Evolutionary conservation across 2,888 invertebrate genomes (phyloP).

Genomic region (Cantharis nigra): DNA sequence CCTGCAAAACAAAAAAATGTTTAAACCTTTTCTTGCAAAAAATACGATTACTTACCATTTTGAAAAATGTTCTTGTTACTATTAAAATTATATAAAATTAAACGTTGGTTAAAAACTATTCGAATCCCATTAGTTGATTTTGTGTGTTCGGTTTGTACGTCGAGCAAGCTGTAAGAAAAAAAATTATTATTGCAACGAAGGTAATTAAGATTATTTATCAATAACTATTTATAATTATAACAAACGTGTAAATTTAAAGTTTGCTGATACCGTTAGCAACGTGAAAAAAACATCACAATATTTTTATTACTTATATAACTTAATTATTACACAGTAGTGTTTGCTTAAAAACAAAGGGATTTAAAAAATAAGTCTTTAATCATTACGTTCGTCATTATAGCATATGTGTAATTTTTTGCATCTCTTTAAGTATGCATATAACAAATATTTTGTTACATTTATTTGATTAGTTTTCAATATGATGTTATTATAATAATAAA

Average conservation of each 20-base stretch:
- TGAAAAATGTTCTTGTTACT: not conserved
- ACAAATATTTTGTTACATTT: not conserved
- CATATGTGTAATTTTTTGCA: not conserved
- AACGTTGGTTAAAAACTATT: not conserved
- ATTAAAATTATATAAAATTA: not conserved
- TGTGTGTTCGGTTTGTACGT: conserved; percentile 53
- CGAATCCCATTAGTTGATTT: conserved; percentile 44
- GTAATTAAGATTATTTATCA: conserved; percentile 5
- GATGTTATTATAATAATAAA: too few relatives aligned
- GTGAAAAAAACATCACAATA: not conserved
- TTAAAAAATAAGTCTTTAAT: not conserved
- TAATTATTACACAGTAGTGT: not conserved
- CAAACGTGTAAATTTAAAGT: not conserved
- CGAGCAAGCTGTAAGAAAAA: conserved; percentile 48
- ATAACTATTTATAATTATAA: not conserved
- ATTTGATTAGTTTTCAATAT: not conserved
- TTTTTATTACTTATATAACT: not conserved
- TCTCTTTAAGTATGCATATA: not conserved
- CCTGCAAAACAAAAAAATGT: conserved; percentile 3
- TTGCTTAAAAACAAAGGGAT: not conserved
- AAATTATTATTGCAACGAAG: conserved; percentile 7
- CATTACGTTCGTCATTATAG: not conserved
- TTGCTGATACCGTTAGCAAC: not conserved
- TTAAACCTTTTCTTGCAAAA: too few relatives aligned
- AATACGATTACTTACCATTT: not conserved